Conservation (phyloP, 2,888 invertebrate genomes). For the Tigriopus californicus region DNA sequence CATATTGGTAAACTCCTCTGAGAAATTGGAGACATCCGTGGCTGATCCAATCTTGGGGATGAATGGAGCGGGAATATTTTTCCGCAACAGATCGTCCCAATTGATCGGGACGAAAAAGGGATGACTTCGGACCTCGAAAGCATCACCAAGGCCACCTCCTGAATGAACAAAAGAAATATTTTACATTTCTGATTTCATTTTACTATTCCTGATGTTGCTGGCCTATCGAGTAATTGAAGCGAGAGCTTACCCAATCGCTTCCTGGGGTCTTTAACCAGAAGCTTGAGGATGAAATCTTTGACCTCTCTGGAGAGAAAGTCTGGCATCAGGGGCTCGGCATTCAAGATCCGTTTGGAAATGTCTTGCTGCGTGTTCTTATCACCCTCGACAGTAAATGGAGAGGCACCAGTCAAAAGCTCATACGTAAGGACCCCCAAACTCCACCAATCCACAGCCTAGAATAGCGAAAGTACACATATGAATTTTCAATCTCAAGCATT, state of each 20-base stretch:
- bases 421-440: constrained; percentile 89
- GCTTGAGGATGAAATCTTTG: constrained; percentile 55
- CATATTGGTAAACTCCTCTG: constrained; percentile 87
- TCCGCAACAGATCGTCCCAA: constrained; percentile 60
- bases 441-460: constrained; percentile 95
- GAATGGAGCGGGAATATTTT: constrained; percentile 67
- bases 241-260: constrained; percentile 41
- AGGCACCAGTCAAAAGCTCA: constrained; percentile 86
- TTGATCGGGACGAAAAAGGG: constrained; percentile 54
- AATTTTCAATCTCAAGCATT: no score
- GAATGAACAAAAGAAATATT: no score
- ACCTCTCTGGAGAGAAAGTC: constrained; percentile 51
- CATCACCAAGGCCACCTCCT: constrained; percentile 65
- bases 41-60: constrained; percentile 65
- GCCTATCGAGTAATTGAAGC: no score
- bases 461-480: constrained; percentile 16
- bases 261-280: constrained; percentile 75
- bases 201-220: no score
- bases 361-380: constrained; percentile 84
- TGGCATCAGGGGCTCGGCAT: constrained; percentile 74
- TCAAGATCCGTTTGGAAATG: constrained; percentile 75
- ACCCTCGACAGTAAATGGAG: constrained; percentile 90
- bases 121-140: constrained; percentile 73
- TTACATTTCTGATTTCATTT: no score
- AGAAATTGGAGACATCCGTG: constrained; percentile 86